Evolutionary conservation across 2,888 invertebrate genomes (phyloP).

Genomic region (Gisinianus flammeolus): DNA sequence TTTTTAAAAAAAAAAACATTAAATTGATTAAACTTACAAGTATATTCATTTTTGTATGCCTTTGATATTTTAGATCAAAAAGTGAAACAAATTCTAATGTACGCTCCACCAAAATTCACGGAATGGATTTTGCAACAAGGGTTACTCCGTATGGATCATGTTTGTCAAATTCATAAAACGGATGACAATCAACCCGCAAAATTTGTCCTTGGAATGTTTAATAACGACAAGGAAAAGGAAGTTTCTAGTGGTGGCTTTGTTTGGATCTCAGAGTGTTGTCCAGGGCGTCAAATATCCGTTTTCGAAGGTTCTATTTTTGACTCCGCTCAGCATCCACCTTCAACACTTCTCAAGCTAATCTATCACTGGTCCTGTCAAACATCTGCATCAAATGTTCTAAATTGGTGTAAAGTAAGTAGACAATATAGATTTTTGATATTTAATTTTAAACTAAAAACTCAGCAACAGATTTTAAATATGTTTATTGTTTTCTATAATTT

Average conservation of each 20-base stretch:
- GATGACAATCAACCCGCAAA: conserved; percentile 64
- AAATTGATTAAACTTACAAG: too few relatives aligned
- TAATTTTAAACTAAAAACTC: neutral
- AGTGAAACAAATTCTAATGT: conserved; percentile 81
- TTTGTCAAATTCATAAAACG: conserved; percentile 71
- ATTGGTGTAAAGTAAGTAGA: conserved; percentile 75
- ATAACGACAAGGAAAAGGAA: conserved; percentile 81
- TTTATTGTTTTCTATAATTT: conserved; percentile 14
- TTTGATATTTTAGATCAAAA: conserved; percentile 69
- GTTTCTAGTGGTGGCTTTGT: conserved; percentile 89
- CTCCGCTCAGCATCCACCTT: conserved; percentile 82
- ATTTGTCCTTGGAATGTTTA: conserved; percentile 83
- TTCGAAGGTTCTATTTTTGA: conserved; percentile 87
- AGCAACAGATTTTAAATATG: neutral
- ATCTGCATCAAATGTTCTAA: conserved; percentile 83
- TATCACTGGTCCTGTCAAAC: conserved; percentile 94
- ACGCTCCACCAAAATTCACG: conserved; percentile 81
- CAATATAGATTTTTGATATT: neutral
- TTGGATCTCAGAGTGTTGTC: conserved; percentile 90
- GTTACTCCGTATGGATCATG: conserved; percentile 78
- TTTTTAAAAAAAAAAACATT: neutral
- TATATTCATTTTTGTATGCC: neutral
- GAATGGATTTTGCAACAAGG: conserved; percentile 91
- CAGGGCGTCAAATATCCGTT: conserved; percentile 82
- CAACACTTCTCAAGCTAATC: conserved; percentile 79